Percentiles rank a stretch among this genome's conserved stretches.
Conservation (phyloP, 37 sponge, comb jelly and placozoan genomes). For the Geodia barretti region DNA sequence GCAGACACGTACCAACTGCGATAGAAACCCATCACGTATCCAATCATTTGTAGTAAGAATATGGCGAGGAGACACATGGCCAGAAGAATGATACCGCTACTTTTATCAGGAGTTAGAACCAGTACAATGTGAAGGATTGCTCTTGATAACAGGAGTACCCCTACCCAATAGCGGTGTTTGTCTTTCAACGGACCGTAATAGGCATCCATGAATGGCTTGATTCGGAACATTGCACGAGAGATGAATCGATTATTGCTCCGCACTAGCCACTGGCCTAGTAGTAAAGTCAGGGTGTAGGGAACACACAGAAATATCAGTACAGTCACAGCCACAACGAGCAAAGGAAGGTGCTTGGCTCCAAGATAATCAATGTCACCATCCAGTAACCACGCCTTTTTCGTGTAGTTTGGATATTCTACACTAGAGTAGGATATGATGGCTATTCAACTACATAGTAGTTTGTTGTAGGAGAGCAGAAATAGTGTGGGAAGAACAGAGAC, state of each 20-base stretch:
- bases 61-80: background rate
- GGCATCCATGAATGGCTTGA: background rate
- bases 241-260: background rate
- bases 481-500: constrained; percentile 8
- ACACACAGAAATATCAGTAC: background rate
- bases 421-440: background rate
- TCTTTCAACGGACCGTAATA: background rate
- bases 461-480: background rate
- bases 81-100: background rate
- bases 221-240: background rate
- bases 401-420: background rate
- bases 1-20: background rate
- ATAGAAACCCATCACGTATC: background rate
- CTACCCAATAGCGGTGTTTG: background rate
- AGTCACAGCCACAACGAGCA: background rate
- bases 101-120: background rate
- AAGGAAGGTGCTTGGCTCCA: background rate
- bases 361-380: constrained; percentile 14
- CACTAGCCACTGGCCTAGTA: background rate
- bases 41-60: background rate
- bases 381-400: background rate
- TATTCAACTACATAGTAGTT: background rate
- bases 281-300: constrained; percentile 4
- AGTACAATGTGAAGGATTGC: background rate
- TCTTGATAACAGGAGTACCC: background rate